phyloP scores from a whole-genome alignment of 2,797 vertebrate genomes.

The Myripristis murdjan region DNA sequence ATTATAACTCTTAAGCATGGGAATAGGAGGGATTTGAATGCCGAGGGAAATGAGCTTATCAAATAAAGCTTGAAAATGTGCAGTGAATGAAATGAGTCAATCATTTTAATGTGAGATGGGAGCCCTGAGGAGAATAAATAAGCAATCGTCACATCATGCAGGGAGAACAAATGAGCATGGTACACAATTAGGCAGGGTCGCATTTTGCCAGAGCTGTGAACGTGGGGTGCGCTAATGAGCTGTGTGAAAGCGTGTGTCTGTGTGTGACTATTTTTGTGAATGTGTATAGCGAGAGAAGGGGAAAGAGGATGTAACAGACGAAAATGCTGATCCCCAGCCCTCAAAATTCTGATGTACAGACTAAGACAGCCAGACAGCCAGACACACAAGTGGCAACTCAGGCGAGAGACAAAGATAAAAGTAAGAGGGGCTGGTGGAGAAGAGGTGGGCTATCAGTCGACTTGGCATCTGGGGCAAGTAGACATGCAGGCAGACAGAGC shows the following conservation, averaged over 20 bases:
- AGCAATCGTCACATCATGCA: slow-evolving; percentile 87
- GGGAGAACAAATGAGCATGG: slow-evolving; percentile 87
- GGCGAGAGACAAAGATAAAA: slow-evolving; percentile 68
- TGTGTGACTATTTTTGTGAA: slow-evolving; percentile 43
- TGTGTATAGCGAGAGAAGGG: slow-evolving; percentile 41
- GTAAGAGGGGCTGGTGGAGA: slow-evolving; percentile 53
- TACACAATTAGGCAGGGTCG: slow-evolving; percentile 89
- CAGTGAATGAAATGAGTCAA: slow-evolving; percentile 89
- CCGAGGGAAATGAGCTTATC: slow-evolving; percentile 85
- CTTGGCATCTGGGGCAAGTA: slow-evolving; percentile 72
- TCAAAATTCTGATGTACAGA: slow-evolving; percentile 66
- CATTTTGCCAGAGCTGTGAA: slow-evolving; percentile 82
- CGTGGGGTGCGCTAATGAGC: slow-evolving; percentile 84
- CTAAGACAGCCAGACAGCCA: slow-evolving; percentile 64
- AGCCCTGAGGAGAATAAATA: slow-evolving; percentile 89
- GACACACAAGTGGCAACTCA: slow-evolving; percentile 62
- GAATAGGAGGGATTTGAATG: slow-evolving; percentile 77
- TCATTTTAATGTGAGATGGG: slow-evolving; percentile 87
- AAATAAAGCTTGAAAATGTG: slow-evolving; percentile 88
- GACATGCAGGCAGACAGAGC: slow-evolving; percentile 68
- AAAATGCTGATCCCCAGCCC: slow-evolving; percentile 60
- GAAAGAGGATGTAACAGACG: slow-evolving; percentile 50
- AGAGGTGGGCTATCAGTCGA: slow-evolving; percentile 67
- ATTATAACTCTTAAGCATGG: slow-evolving; percentile 82
- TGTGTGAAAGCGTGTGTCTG: slow-evolving; percentile 58